Conservation (phyloP, 1,140 invertebrate genomes). For the Nautilus pompilius region DNA sequence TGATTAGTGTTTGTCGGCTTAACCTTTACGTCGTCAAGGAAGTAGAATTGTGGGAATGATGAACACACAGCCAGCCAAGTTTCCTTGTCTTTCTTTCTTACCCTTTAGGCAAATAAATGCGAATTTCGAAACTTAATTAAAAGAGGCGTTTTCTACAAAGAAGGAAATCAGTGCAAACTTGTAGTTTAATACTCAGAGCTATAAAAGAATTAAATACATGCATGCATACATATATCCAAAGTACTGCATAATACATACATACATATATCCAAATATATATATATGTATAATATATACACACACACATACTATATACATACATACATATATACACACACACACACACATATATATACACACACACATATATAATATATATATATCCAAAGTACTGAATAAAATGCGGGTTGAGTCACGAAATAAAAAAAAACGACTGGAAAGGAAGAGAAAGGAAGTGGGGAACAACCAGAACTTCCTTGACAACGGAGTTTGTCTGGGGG, state of each 20-base stretch:
- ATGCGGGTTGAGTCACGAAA: background rate
- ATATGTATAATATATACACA: no score
- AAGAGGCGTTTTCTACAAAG: constrained; percentile 6
- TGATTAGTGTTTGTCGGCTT: no score
- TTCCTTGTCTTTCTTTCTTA: background rate
- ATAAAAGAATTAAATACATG: no score
- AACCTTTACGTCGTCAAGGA: constrained; percentile 11
- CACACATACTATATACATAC: no score
- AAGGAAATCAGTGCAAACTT: constrained; percentile 10
- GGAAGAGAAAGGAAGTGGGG: background rate
- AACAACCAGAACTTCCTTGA: constrained; percentile 26
- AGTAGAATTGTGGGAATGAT: constrained; percentile 12
- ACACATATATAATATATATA: no score
- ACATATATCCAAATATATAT: no score
- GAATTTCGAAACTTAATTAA: background rate
- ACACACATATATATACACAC: no score
- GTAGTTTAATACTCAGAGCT: no score
- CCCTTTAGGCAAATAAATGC: background rate
- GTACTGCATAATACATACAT: no score
- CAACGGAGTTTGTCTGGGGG: constrained; percentile 21
- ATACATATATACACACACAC: no score
- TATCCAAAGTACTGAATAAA: constrained; percentile 2
- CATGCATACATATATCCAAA: no score
- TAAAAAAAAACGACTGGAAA: constrained; percentile 7
- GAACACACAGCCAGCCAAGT: constrained; percentile 1